phyloP scores from a whole-genome alignment of 2,113 vertebrate species.

The Triplophysa siluroides region DNA sequence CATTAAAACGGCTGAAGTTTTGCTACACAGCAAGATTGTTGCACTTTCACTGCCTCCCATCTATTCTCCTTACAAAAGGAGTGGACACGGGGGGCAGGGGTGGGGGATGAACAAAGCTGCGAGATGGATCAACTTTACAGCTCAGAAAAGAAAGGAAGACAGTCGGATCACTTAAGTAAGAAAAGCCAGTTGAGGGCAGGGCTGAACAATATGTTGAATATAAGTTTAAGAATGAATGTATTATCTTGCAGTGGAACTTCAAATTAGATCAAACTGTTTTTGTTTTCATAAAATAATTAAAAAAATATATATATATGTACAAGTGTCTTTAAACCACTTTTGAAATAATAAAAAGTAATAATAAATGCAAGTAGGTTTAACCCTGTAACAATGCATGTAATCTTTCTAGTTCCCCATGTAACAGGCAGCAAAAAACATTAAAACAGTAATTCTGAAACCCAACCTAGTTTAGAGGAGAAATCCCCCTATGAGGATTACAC shows the following conservation, averaged over 20 bases:
- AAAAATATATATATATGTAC: too few relatives aligned
- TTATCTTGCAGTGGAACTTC: too few relatives aligned
- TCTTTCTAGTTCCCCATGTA: not conserved
- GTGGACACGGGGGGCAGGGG: constrained; percentile 10
- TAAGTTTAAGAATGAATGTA: too few relatives aligned
- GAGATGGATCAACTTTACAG: constrained; percentile 23
- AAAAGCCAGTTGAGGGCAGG: too few relatives aligned
- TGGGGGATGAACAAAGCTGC: constrained; percentile 59
- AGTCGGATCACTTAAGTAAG: not conserved
- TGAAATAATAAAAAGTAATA: too few relatives aligned
- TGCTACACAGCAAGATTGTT: constrained; percentile 25
- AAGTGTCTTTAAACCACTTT: too few relatives aligned
- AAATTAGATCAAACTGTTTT: too few relatives aligned
- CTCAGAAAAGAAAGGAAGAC: constrained; percentile 1
- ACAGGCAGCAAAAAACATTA: not conserved
- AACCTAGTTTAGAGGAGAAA: not conserved
- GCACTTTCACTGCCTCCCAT: constrained; percentile 44
- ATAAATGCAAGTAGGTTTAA: not conserved
- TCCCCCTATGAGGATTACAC: constrained; percentile 37
- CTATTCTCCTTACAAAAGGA: constrained; percentile 34
- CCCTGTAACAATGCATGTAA: not conserved
- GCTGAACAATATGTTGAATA: too few relatives aligned
- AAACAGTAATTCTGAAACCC: not conserved
- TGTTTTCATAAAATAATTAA: too few relatives aligned
- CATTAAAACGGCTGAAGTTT: constrained; percentile 9